A percentile compares a stretch with the other conserved stretches of the same genome.
phyloP scores from a whole-genome alignment of 1,140 invertebrate genomes.

The Forficula auricularia region DNA sequence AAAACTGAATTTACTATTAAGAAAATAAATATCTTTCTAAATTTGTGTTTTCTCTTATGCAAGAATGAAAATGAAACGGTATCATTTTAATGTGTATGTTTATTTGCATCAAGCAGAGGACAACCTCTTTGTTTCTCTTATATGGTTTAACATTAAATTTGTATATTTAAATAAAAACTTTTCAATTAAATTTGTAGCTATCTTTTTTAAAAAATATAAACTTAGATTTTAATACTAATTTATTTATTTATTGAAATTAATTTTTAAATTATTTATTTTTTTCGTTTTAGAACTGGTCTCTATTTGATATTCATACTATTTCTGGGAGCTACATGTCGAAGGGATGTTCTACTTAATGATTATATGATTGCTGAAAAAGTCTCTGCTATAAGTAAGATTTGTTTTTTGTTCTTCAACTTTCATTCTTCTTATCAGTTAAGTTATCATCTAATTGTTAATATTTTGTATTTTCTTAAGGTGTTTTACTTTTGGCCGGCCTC shows the following conservation, averaged over 20 bases:
- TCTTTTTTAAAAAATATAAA: too few species aligned
- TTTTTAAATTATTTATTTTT: too few species aligned
- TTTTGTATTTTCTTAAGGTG: slow-evolving; percentile 23
- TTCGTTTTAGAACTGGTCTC: slow-evolving; percentile 67
- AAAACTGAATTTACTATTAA: too few species aligned
- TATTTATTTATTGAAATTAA: too few species aligned
- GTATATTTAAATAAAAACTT: slow-evolving; percentile 1
- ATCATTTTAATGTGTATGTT: background rate
- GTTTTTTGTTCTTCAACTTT: slow-evolving; percentile 5
- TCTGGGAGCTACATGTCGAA: slow-evolving; percentile 69
- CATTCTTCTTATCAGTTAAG: background rate
- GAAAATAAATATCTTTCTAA: too few species aligned
- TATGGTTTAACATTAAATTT: background rate
- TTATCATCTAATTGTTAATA: background rate
- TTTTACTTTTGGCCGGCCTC: slow-evolving; percentile 72
- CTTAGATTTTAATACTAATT: too few species aligned
- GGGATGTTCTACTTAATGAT: slow-evolving; percentile 52
- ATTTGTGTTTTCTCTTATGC: too few species aligned
- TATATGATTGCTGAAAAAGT: slow-evolving; percentile 85
- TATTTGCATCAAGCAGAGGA: background rate
- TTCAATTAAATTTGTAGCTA: slow-evolving; percentile 1
- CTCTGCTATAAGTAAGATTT: slow-evolving; percentile 42
- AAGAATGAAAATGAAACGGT: too few species aligned
- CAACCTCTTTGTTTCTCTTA: background rate
- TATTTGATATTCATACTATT: slow-evolving; percentile 80